Evolutionary conservation across 2,113 vertebrate species (phyloP).

Genomic region (Rhynchopsitta pachyrhyncha): DNA sequence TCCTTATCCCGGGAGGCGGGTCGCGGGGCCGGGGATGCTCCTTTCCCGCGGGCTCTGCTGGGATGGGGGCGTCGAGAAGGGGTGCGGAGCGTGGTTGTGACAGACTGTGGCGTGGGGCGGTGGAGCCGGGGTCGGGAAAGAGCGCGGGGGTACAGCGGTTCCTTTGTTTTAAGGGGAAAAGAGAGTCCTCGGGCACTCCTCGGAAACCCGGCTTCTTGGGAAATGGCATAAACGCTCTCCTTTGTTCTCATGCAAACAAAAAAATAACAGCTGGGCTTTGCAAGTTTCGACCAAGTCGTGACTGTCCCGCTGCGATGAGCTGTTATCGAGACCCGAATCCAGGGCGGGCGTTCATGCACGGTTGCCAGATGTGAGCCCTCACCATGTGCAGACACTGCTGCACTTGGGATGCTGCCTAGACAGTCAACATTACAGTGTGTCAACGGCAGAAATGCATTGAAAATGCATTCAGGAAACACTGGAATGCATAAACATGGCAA

Average conservation of each 20-base stretch:
- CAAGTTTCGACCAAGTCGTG: not conserved
- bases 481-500: not conserved
- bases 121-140: not conserved
- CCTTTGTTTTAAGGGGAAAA: not conserved
- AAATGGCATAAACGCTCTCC: not conserved
- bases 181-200: not conserved
- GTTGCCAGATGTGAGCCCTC: not conserved
- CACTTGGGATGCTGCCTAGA: not conserved
- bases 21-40: not conserved
- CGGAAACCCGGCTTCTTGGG: not conserved
- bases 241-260: not conserved
- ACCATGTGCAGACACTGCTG: not conserved
- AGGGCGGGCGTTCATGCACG: not conserved
- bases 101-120: accelerated
- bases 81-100: accelerated
- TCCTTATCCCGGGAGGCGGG: not conserved
- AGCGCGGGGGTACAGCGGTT: not conserved
- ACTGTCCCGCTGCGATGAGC: not conserved
- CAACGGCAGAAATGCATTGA: not conserved
- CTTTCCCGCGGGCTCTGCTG: not conserved
- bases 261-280: not conserved
- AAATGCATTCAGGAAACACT: not conserved
- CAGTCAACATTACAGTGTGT: not conserved
- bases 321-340: not conserved
- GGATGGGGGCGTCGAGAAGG: not conserved